phyloP scores from a whole-genome alignment of 2,888 invertebrate species.

The Patella ulyssiponensis region DNA sequence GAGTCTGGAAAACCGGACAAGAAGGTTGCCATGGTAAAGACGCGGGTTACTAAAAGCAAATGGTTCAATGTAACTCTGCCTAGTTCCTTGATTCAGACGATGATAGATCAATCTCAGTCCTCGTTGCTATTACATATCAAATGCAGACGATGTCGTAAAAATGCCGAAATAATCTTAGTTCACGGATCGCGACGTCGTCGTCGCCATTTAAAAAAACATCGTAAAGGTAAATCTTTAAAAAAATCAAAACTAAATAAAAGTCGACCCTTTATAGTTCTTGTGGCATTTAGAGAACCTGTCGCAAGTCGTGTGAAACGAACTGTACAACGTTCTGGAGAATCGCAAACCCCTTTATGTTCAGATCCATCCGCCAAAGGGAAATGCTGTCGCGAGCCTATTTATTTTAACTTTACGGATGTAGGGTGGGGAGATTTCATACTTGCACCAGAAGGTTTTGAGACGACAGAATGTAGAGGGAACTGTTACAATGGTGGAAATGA shows the following conservation, averaged over 20 bases:
- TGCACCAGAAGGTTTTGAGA: neutral
- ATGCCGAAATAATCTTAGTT: neutral
- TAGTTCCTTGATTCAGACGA: neutral
- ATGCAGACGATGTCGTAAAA: constrained; percentile 1
- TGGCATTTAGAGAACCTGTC: neutral
- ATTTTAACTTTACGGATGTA: neutral
- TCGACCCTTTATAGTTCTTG: neutral
- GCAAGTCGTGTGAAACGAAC: neutral
- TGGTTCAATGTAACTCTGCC: neutral
- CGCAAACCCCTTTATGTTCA: neutral
- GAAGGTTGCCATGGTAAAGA: neutral
- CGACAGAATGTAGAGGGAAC: neutral
- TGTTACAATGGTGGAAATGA: neutral
- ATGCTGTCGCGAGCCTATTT: neutral
- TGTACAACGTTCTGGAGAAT: neutral
- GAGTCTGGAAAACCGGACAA: neutral
- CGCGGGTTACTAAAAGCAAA: neutral
- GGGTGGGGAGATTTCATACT: neutral
- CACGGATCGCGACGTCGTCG: neutral
- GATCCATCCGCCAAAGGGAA: neutral
- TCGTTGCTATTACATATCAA: neutral
- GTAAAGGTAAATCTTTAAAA: neutral
- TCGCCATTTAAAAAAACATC: neutral
- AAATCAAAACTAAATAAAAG: neutral
- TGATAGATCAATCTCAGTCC: neutral